These are phyloP conservation scores for Agapetus fuscipes DNA, from an alignment of 2,888 invertebrate species.

Conservation along the genomic window DNA sequence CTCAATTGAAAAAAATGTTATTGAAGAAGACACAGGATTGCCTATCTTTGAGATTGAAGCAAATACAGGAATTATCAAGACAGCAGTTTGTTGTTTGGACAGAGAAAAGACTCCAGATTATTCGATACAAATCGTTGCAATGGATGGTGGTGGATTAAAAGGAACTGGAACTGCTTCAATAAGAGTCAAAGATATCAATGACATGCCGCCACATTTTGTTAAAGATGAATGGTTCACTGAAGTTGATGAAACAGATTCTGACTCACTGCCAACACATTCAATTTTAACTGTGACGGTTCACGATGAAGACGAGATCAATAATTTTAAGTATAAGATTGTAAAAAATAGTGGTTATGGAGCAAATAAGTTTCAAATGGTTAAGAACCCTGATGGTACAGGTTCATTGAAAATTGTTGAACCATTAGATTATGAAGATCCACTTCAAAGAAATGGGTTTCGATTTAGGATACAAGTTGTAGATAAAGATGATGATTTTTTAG, in stretches of 20 bases:
- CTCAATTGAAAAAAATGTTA: constrained; percentile 42
- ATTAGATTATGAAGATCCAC: constrained; percentile 42
- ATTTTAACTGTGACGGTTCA: constrained; percentile 39
- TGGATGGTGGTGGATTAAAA: constrained; percentile 39
- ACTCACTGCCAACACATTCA: constrained; percentile 32
- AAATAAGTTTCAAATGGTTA: constrained; percentile 38
- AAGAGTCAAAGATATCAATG: constrained; percentile 46
- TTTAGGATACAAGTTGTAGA: constrained; percentile 36
- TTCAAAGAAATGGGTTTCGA: constrained; percentile 40
- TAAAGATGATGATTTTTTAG: constrained; percentile 59
- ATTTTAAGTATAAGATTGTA: constrained; percentile 37
- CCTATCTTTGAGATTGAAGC: constrained; percentile 45
- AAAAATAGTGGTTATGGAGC: constrained; percentile 37
- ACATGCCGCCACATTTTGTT: constrained; percentile 46
- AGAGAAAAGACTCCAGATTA: constrained; percentile 41
- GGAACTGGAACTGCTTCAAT: constrained; percentile 45
- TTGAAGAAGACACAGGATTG: constrained; percentile 42
- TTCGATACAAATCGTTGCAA: constrained; percentile 40
- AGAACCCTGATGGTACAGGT: constrained; percentile 38
- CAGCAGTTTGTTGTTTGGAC: constrained; percentile 38
- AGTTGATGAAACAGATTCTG: constrained; percentile 38
- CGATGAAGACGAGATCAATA: constrained; percentile 39
- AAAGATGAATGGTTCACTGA: constrained; percentile 41
- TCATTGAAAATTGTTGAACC: constrained; percentile 40
- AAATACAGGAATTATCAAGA: constrained; percentile 41